These are phyloP conservation scores for Troilus luridus DNA, from an alignment of 2,888 invertebrate genomes.

Conservation along the genomic window DNA sequence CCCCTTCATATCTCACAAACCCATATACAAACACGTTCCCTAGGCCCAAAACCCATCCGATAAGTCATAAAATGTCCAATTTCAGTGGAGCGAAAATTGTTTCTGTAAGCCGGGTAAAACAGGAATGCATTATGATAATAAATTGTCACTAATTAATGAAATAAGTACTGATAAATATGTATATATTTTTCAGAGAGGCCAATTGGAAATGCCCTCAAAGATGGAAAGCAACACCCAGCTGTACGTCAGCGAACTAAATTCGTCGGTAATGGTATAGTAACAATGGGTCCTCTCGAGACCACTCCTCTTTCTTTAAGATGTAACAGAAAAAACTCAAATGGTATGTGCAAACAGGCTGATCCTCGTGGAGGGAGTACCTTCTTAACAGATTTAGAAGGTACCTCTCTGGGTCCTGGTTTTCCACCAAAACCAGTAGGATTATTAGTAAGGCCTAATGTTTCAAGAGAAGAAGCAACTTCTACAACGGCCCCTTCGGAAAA, in stretches of 20 bases:
- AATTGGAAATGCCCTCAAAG: background rate
- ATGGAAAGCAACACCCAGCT: background rate
- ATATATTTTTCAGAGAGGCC: background rate
- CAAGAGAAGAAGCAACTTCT: background rate
- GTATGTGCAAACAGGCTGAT: background rate
- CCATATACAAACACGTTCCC: no score
- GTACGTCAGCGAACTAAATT: background rate
- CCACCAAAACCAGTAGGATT: conserved; percentile 17
- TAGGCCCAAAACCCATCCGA: no score
- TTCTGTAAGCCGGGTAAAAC: no score
- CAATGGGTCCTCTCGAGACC: background rate
- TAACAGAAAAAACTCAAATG: background rate
- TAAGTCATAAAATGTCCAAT: no score
- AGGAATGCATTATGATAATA: background rate
- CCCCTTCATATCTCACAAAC: no score
- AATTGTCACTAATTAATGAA: background rate
- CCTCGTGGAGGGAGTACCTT: background rate
- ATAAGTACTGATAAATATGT: background rate
- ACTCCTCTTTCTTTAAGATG: background rate
- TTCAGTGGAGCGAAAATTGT: no score
- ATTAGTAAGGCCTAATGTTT: background rate
- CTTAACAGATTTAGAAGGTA: conserved; percentile 8
- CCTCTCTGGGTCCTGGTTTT: conserved; percentile 1
- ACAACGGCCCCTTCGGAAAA: background rate
- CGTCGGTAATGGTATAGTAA: background rate